Conservation (phyloP, 2,113 vertebrate species). For the Cavia aperea region DNA sequence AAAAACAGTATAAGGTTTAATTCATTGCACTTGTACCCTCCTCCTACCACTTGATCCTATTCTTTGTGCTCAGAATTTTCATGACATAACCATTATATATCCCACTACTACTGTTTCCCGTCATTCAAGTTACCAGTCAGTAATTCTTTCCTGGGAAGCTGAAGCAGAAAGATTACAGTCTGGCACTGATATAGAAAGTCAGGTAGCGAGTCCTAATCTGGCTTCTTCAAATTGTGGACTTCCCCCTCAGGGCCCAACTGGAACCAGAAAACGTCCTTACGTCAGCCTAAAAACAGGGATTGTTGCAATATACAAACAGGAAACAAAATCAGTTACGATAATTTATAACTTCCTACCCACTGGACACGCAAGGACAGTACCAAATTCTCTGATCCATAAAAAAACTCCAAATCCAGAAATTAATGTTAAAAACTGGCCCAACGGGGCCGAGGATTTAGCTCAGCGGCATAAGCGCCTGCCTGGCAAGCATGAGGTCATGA, state of each 20-base stretch:
- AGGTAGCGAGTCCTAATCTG: not conserved
- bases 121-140: not conserved
- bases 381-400: slow-evolving; percentile 16
- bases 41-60: not conserved
- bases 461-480: too few species aligned
- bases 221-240: not conserved
- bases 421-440: not conserved
- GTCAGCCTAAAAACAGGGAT: not conserved
- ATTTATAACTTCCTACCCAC: not conserved
- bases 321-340: not conserved
- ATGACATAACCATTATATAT: not conserved
- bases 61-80: not conserved
- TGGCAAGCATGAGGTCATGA: too few species aligned
- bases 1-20: not conserved
- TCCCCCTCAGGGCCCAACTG: not conserved
- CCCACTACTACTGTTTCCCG: not conserved
- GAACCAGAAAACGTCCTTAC: not conserved
- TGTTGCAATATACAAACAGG: not conserved
- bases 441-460: not conserved
- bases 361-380: not conserved
- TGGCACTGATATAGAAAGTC: not conserved
- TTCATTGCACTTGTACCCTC: not conserved
- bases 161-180: not conserved
- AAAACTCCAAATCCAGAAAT: slow-evolving; percentile 25
- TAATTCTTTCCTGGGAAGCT: not conserved